phyloP scores from a whole-genome alignment of 2,888 invertebrate genomes.

The Drosophila conformis region DNA sequence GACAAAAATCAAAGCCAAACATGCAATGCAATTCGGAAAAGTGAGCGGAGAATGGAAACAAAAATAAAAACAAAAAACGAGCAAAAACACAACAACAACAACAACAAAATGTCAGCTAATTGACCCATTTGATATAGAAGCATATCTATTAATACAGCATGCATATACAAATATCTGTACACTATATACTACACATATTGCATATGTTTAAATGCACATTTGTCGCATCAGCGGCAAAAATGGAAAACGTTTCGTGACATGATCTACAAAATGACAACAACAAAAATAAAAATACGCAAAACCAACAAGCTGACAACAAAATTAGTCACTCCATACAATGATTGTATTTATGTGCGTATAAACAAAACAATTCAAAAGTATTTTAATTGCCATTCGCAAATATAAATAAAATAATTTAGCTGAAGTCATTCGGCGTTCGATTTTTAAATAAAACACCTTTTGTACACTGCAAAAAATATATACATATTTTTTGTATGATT shows the following conservation, averaged over 20 bases:
- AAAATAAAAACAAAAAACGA: constrained; percentile 11
- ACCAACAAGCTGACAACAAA: constrained; percentile 55
- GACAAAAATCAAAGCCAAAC: constrained; percentile 43
- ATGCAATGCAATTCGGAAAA: constrained; percentile 34
- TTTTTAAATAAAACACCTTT: constrained; percentile 43
- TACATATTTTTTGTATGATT: neutral
- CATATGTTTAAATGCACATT: constrained; percentile 28
- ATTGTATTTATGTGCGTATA: constrained; percentile 39
- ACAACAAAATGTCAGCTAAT: constrained; percentile 27
- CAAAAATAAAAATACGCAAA: constrained; percentile 16
- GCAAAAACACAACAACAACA: neutral
- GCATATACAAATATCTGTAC: neutral
- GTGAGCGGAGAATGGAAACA: constrained; percentile 37
- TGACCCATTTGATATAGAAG: constrained; percentile 57
- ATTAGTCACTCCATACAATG: constrained; percentile 60
- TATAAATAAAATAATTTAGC: constrained; percentile 15
- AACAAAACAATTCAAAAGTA: constrained; percentile 42
- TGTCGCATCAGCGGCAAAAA: constrained; percentile 41
- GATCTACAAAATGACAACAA: constrained; percentile 50
- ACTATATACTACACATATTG: constrained; percentile 1
- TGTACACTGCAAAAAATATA: neutral
- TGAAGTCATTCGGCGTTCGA: constrained; percentile 55
- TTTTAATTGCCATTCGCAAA: constrained; percentile 60
- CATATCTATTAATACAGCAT: constrained; percentile 8
- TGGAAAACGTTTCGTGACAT: constrained; percentile 72